These are phyloP conservation scores for Rissa tridactyla DNA, from an alignment of 2,113 vertebrate genomes.

Conservation along the genomic window DNA sequence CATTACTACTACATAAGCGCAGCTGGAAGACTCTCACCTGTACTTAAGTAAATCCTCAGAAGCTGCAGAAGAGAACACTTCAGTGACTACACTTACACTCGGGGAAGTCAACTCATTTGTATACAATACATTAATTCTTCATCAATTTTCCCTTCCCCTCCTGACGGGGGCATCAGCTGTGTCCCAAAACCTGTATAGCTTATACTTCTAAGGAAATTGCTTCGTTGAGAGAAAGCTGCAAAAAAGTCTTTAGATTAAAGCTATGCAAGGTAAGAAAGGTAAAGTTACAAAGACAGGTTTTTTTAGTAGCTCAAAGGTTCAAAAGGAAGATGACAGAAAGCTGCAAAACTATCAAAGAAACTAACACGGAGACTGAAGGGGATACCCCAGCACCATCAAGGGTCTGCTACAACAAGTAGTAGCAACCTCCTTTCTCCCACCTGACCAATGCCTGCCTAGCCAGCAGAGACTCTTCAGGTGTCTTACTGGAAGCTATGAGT, in stretches of 20 bases:
- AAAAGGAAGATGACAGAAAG: not conserved
- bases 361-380: not conserved
- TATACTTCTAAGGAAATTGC: not conserved
- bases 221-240: not conserved
- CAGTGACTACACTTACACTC: not conserved
- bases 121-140: accelerated
- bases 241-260: not conserved
- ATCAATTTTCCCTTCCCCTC: not conserved
- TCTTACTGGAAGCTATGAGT: not conserved
- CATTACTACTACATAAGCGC: not conserved
- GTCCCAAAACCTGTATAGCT: not conserved
- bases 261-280: not conserved
- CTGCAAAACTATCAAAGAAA: not conserved
- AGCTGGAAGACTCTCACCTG: not conserved
- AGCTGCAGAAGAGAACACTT: not conserved
- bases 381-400: not conserved
- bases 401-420: not conserved
- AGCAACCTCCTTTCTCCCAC: not conserved
- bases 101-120: not conserved
- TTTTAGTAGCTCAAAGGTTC: not conserved
- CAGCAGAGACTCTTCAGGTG: not conserved
- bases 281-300: not conserved
- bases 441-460: not conserved
- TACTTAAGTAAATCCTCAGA: not conserved
- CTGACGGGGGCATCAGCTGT: not conserved